Base-by-base conservation (phyloP, 2,113 vertebrate genomes). In the Reinhardtius hippoglossoides region DNA sequence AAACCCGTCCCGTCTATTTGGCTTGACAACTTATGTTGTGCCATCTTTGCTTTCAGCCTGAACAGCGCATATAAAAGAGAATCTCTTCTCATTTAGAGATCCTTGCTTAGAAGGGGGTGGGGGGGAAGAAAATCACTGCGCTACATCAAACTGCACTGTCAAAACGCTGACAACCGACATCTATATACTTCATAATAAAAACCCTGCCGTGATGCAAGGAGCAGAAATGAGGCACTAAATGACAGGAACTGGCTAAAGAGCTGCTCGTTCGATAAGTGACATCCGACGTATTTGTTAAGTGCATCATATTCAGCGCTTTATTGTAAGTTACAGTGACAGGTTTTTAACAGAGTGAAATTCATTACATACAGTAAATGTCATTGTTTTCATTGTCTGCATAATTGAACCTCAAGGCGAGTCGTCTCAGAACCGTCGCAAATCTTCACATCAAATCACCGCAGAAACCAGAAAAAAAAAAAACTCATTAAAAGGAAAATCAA, bases 401-500 rank as follows among this genome's bases (percentile, higher is more conserved):
- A 84, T 74, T 81, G 23, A 72, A 7, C 68, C 84, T 85, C 69
- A n/a, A 75, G 72, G 68, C 52, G 20, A 82, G 63, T 57, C 60
- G 78, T 64, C 69, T 46, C 24, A 60, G 27, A 31, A 48, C 1
- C 61, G 56, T 85, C 67, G 76, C 67, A 75, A 78, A 69, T 54
- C 73, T 37, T 72, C 58, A 70, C 44, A 76, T 87, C 80, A 79
- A 88, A 84, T 80, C 70, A 69, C 42, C 40, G 67, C 70, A 31
- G 79, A 60, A 86, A 80, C 26, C 16, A 68, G 44, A 74, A 48
- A 42, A n/a, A 48, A 42, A n/a, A 31, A 48, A 71, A 44, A 35
- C 78, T 2, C 5, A 27, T 1, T 4, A 89, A 86, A 89, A 80
- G 55, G 35, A 72, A 80, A 92, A 89, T 89, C 90, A 85, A 89